A percentile compares a stretch with the other conserved stretches of the same genome.
Evolutionary conservation across 2,888 invertebrate genomes (phyloP).

Genomic region (Ametastegia equiseti): DNA sequence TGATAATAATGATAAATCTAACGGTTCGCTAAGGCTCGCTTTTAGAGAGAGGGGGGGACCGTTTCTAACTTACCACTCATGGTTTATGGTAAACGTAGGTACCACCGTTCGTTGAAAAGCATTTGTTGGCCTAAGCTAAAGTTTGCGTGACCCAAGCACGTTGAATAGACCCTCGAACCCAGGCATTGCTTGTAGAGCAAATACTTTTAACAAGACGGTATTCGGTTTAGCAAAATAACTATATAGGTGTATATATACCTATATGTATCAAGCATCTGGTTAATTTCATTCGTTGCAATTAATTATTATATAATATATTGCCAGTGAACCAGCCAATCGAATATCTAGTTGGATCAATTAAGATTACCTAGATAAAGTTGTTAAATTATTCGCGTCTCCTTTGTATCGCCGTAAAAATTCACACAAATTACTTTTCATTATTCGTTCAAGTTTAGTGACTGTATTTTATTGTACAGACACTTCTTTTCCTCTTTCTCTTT

Average conservation of each 20-base stretch:
- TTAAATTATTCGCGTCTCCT: too few relatives aligned
- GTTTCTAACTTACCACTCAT: slow-evolving; percentile 34
- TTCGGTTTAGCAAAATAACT: slow-evolving; percentile 10
- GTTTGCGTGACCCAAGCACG: slow-evolving; percentile 46
- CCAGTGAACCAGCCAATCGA: too few relatives aligned
- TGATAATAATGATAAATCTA: slow-evolving; percentile 4
- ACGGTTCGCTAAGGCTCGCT: not conserved
- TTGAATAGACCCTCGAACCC: slow-evolving; percentile 42
- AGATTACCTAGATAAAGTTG: too few relatives aligned
- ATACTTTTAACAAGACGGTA: slow-evolving; percentile 37
- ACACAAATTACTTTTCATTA: too few relatives aligned
- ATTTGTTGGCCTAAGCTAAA: slow-evolving; percentile 45
- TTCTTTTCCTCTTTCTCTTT: too few relatives aligned
- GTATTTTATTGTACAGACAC: too few relatives aligned
- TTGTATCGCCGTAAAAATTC: too few relatives aligned
- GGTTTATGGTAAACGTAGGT: slow-evolving; percentile 37
- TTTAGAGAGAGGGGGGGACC: slow-evolving; percentile 1
- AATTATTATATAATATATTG: too few relatives aligned
- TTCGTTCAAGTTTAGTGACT: too few relatives aligned
- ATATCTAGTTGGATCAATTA: too few relatives aligned
- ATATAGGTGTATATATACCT: not conserved
- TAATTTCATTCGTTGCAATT: not conserved
- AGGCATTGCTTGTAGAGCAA: slow-evolving; percentile 28
- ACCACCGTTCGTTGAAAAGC: slow-evolving; percentile 32
- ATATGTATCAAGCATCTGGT: not conserved